Conservation (phyloP, 2,113 vertebrate species). For the Lycaon pictus region DNA sequence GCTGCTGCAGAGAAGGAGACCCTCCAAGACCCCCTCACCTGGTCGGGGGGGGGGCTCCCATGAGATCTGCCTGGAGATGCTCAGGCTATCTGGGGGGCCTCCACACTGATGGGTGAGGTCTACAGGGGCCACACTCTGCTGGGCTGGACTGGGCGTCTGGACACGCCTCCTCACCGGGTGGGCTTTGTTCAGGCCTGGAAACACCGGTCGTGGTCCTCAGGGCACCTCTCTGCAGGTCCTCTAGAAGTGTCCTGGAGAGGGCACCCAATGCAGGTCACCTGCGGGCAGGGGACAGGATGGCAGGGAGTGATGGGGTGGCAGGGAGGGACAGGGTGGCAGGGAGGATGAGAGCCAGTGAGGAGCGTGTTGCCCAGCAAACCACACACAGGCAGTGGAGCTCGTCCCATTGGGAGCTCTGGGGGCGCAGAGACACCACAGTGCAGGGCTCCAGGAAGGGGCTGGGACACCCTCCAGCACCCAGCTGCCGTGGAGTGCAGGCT, state of each 20-base stretch:
- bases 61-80: background rate
- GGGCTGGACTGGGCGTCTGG: background rate
- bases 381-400: background rate
- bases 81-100: background rate
- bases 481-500: no score
- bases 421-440: accelerated
- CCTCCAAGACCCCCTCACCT: background rate
- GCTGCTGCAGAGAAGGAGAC: background rate
- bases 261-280: no score
- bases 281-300: no score
- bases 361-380: background rate
- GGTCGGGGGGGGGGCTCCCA: background rate
- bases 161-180: no score
- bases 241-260: background rate
- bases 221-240: background rate
- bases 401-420: background rate
- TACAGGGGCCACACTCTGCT: background rate
- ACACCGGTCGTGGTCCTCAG: no score
- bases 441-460: no score
- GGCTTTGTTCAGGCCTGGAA: background rate
- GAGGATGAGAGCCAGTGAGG: background rate
- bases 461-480: no score
- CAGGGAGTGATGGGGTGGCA: background rate
- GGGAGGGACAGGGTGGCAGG: background rate
- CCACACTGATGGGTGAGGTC: accelerated